Base-by-base conservation (phyloP, 2,113 vertebrate species). In the Labeo rohita region DNA sequence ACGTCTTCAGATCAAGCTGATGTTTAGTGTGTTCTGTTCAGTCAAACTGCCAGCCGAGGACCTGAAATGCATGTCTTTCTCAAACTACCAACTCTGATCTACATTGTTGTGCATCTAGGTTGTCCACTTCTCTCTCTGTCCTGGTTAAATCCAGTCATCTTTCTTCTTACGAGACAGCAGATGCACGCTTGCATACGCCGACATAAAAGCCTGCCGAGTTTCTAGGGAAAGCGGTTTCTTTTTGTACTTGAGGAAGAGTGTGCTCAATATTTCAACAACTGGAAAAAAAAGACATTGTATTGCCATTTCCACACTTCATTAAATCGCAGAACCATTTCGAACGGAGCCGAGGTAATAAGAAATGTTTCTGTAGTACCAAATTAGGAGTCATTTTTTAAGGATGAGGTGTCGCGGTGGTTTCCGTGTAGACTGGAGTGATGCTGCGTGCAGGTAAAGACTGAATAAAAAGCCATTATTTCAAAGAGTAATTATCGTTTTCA, bases 231-330 rank as follows among this genome's bases (percentile, higher is more conserved):
- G 45, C 45, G n/a, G 10, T 74, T 74, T 74, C 72, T 74, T 23
- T 49, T 23, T 74, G 47, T 8, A 28, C 75, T 77, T 77, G 49
- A 16, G 28, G 72, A 77, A 54, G 52, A 78, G 28, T 54, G 75
- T 78, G 4, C 75, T 78, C 75, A 10, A 56, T 78, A 56, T 56
- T 56, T 78, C 50, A 56, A 6, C 75, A 34, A 4, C 75, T 36
- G 50, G 39, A n/a, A 39, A 45, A 54, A 36, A 54, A 52, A 78
- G 23, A 10, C 50, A 34, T 54, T 78, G 75, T 45, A 18, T 18
- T 56, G 12, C 23, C 75, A 54, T 78, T 78, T 78, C 50, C 75
- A 78, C 75, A 54, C 75, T 78, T 78, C 75, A 78, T 78, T 78
- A 78, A 78, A n/a, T 36, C 50, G 6, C 47, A 36, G 75, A 54